These are phyloP conservation scores for Rhizoglyphus robini DNA, from an alignment of 1,140 invertebrate species.

Conservation along the genomic window DNA sequence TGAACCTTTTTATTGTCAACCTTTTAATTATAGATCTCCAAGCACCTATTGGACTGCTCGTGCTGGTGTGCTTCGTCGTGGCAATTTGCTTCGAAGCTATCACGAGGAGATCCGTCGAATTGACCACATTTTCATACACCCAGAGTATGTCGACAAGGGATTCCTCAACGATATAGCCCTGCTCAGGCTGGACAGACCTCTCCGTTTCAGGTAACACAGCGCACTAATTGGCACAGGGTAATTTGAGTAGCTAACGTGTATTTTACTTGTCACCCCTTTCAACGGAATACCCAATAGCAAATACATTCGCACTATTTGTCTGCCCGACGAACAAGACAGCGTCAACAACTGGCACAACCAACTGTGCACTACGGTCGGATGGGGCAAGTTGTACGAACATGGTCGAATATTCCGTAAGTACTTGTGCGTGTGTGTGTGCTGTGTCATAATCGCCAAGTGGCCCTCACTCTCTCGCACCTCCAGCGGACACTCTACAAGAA, in stretches of 20 bases:
- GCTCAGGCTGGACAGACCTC: constrained; percentile 45
- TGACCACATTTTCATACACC: constrained; percentile 53
- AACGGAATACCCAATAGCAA: constrained; percentile 37
- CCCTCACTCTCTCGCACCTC: not conserved
- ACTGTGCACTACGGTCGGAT: constrained; percentile 61
- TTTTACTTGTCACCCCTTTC: not conserved
- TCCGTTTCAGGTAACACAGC: constrained; percentile 41
- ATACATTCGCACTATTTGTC: constrained; percentile 56
- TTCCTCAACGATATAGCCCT: constrained; percentile 67
- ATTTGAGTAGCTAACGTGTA: not conserved
- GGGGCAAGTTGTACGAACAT: constrained; percentile 65
- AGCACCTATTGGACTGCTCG: constrained; percentile 63
- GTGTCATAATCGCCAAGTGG: not conserved
- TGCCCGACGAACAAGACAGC: constrained; percentile 36
- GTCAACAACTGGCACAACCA: constrained; percentile 33
- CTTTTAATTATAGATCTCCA: constrained; percentile 42
- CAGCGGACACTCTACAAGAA: constrained; percentile 71
- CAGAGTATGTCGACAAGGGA: constrained; percentile 55
- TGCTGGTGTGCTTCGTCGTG: constrained; percentile 53
- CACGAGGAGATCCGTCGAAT: constrained; percentile 51
- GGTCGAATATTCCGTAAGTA: constrained; percentile 63
- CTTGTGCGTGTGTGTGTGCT: not conserved
- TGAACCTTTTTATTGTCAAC: not conserved
- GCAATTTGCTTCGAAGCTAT: constrained; percentile 52
- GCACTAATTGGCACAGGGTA: not conserved